Conservation (phyloP, 2,888 invertebrate genomes). For the Gibbula magus region DNA sequence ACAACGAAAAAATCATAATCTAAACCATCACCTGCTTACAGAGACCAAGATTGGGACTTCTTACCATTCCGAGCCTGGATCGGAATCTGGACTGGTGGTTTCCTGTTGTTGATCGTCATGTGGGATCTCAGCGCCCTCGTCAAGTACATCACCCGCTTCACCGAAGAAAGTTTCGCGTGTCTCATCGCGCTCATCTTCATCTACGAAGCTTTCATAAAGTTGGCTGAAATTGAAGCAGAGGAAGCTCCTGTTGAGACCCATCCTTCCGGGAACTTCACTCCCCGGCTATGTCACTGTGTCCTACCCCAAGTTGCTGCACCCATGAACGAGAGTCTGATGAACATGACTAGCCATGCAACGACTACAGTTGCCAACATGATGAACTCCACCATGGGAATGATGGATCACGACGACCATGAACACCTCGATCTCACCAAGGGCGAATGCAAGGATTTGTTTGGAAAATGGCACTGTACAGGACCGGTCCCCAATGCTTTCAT, state of each 20-base stretch:
- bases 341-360: not conserved
- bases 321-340: not conserved
- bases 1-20: not conserved
- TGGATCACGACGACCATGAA: not conserved
- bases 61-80: conserved; percentile 97
- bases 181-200: conserved; percentile 98
- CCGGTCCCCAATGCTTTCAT: conserved; percentile 85
- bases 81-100: conserved; percentile 93
- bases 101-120: conserved; percentile 90
- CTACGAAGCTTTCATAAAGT: conserved; percentile 97
- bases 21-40: conserved; percentile 38
- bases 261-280: conserved; percentile 42
- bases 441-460: conserved; percentile 42
- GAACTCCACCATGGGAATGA: conserved; percentile 17
- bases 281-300: conserved; percentile 27
- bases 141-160: conserved; percentile 97
- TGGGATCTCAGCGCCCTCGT: conserved; percentile 96
- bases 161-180: conserved; percentile 98
- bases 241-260: conserved; percentile 25
- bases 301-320: not conserved
- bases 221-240: conserved; percentile 79
- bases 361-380: conserved; percentile 20
- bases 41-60: conserved; percentile 85
- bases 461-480: conserved; percentile 42
- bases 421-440: conserved; percentile 30